Evolutionary conservation across 2,797 vertebrate species (phyloP), one percentile per base, ranked within the genome.

Genomic region (Mustela erminea): DNA sequence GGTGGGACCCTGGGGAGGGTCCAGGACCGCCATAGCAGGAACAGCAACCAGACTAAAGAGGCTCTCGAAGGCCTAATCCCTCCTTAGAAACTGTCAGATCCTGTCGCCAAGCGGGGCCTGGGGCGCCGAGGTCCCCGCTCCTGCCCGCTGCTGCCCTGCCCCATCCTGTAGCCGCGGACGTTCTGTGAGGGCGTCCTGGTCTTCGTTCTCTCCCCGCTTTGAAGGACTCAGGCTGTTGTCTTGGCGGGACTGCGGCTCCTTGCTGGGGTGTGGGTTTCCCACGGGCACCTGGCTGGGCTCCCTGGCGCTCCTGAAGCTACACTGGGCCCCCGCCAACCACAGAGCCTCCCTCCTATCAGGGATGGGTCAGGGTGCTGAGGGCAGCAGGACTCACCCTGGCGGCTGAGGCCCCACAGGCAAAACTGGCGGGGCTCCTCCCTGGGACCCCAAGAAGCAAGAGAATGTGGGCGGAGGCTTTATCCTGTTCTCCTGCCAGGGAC

Each of bases 241-340:
- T 32, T 4, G 7, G 23, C 11, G 83, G 60, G 49, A 10, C 3
- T 0, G 12, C 5, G 2, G 3, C 41, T 35, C 72, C 1, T 1
- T 11, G 7, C 0, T 2, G 4, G 74, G 25, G 11, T 2, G 0
- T 0, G 13, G 0, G 41, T 14, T 25, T 35, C 72, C 38, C 17
- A 0, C 0, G 1, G 12, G 35, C 66, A 20, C 1, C 38, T 15
- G 54, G 17, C 66, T 21, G 9, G 25, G n/a, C 43, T 32, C n/a
- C 58, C n/a, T 3, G 17, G 0, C 27, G 5, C 35, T 18, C 41
- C 2, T 0, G 41, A 6, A 9, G 86, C 68, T 10, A 52, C 21
- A 0, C 0, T 1, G n/a, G 72, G 46, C 72, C 58, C 60, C 2
- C 10, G 72, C 29, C 1, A 3, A 0, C 13, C 35, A 3, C 3